phyloP scores from a whole-genome alignment of 2,888 invertebrate genomes.

The Trypoxylon attenuatum region DNA sequence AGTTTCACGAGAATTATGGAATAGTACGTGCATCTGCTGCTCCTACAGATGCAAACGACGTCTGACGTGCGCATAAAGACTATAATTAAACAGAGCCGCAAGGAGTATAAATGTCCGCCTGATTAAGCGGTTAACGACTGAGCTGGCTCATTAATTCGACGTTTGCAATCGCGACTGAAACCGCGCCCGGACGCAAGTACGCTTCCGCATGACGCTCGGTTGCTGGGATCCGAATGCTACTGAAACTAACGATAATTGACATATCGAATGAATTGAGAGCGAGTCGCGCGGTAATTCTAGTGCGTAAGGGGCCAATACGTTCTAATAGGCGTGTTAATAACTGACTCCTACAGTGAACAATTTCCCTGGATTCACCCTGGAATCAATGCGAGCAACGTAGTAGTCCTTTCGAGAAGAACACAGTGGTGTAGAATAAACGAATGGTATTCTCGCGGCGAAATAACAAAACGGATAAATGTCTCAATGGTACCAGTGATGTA shows the following conservation, averaged over 20 bases:
- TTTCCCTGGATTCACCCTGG: slow-evolving; percentile 20
- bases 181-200: not conserved
- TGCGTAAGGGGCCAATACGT: too few species aligned
- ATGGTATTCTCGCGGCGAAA: slow-evolving; percentile 10
- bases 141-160: slow-evolving; percentile 44
- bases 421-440: slow-evolving; percentile 8
- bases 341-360: slow-evolving; percentile 4
- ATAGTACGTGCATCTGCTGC: slow-evolving; percentile 4
- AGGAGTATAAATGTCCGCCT: slow-evolving; percentile 32
- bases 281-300: not conserved
- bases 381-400: slow-evolving; percentile 6
- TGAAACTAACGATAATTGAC: slow-evolving; percentile 10
- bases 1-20: slow-evolving; percentile 27
- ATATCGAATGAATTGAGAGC: not conserved
- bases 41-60: slow-evolving; percentile 13
- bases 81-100: slow-evolving; percentile 37
- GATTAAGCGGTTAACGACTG: slow-evolving; percentile 47
- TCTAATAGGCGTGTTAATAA: slow-evolving; percentile 13
- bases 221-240: slow-evolving; percentile 11
- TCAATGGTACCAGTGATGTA: slow-evolving; percentile 13
- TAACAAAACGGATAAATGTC: slow-evolving; percentile 30
- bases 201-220: slow-evolving; percentile 4
- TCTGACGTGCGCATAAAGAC: slow-evolving; percentile 16
- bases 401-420: too few species aligned
- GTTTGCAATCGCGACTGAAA: slow-evolving; percentile 31